Evolutionary conservation across 2,797 vertebrate species (phyloP).

Genomic region (Fratercula arctica): DNA sequence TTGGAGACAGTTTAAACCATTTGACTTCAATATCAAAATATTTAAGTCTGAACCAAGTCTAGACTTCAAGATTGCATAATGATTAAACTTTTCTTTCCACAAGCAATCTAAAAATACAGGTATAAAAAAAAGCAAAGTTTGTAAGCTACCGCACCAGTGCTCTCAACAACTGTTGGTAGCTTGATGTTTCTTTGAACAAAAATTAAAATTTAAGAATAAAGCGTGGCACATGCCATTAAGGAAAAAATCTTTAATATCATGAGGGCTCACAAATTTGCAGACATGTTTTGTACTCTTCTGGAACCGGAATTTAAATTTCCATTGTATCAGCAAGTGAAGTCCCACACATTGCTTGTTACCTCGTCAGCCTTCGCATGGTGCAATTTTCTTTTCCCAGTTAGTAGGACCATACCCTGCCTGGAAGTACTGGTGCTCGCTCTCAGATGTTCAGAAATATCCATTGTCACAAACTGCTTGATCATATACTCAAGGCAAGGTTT

Average conservation of each 20-base stretch:
- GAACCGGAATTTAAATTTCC: not conserved
- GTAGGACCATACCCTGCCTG: not conserved
- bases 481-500: not conserved
- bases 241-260: not conserved
- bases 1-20: not conserved
- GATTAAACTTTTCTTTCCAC: not conserved
- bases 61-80: not conserved
- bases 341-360: not conserved
- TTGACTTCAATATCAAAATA: not conserved
- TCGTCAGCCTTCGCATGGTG: not conserved
- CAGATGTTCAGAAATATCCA: not conserved
- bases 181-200: not conserved
- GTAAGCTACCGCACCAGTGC: not conserved
- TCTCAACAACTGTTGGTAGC: not conserved
- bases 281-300: not conserved
- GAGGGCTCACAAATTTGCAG: not conserved
- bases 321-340: not conserved
- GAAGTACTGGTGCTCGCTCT: not conserved
- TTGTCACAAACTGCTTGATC: not conserved
- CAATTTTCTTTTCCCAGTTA: not conserved
- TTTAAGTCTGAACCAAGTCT: not conserved
- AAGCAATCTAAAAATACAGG: not conserved
- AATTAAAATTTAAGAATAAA: not conserved
- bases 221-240: rapidly evolving
- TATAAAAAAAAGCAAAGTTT: not conserved